Evolutionary conservation across 2,113 vertebrate species (phyloP), one percentile per base, ranked within the genome.

Genomic region (Octodon degus): DNA sequence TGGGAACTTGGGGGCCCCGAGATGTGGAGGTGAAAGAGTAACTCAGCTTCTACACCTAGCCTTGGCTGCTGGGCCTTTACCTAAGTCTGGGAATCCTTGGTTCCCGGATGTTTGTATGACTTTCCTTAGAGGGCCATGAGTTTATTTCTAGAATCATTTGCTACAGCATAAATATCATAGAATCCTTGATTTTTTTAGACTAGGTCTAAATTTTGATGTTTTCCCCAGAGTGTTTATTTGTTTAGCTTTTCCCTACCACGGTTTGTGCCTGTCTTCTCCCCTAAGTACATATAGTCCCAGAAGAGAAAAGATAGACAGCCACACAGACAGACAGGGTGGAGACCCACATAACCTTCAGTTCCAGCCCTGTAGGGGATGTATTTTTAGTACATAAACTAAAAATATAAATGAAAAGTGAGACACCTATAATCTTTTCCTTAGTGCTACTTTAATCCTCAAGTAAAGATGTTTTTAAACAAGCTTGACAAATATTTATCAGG

Each of bases 401-500:
- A 89, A 82, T 86, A 50, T 32, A 86, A 81, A 47, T 60, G n/a
- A 63, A 84, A 32, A 87, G 40, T 81, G 20, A 77, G 40, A 43
- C 7, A 32, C 47, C 37, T 88, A 6, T 68, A 22, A 65, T 76
- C 62, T 58, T 90, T 89, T 60, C 50, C 47, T 85, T 76, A 37
- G 4, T 63, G 13, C 55, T 81, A 32, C 43, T 72, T 58, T 43
- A 80, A 84, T 85, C 81, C 47, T 81, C 76, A 80, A 74, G 60
- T 82, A 53, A 65, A 79, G 63, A 40, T 84, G 70, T 90, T 81
- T 40, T 50, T 34, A 11, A 50, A 90, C 1, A 77, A 93, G 72
- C 30, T 86, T 50, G n/a, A 77, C 82, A 94, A 43, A 95, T 95
- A 96, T 95, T 90, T 95, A 86, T 67, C 63, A 90, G 82, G 43